Evolutionary conservation across 2,797 vertebrate species (phyloP), one percentile per base, ranked within the genome.

Genomic region (Etheostoma nigrum): DNA sequence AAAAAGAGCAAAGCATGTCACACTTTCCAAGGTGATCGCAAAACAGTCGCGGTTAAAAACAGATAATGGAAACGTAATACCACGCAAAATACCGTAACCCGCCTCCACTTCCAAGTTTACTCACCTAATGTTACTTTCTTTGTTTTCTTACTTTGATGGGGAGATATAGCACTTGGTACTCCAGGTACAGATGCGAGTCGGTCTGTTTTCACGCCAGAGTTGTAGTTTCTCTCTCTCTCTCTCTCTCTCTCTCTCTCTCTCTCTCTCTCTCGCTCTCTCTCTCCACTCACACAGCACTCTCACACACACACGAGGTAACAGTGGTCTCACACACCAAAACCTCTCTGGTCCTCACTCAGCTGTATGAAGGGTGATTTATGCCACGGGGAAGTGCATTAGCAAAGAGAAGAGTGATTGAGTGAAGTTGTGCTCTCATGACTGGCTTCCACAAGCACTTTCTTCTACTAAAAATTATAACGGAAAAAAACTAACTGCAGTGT

Each of bases 291-390:
- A 15, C 61, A 6, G 52, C 51, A 2, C 51, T 12, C 51, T 12
- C 36, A 15, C 30, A n/a, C 21, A 25, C 18, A 49, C 33, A 12
- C 19, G 9, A 8, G 47, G 53, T 45, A 70, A 67, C 71, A 4
- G 18, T 51, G 6, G 51, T 33, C 67, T 63, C 69, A 64, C 60
- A 45, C 75, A 54, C 14, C 36, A 10, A 59, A 58, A 54, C 36
- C 25, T 51, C 25, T 51, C 49, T 45, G 36, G 66, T 57, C 51
- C 54, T 71, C 61, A 47, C 72, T 71, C 67, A 27, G 67, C 49
- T 8, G 40, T 83, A 88, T 82, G 82, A 58, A 51, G 65, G 67
- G 74, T 61, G 82, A 78, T 84, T 82, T 73, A 76, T 86, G 72
- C 74, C 84, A 45, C 61, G 9, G 4, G 10, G 45, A n/a, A 5